Conservation (phyloP, 2,797 vertebrate species). For the Myotis planiceps region DNA sequence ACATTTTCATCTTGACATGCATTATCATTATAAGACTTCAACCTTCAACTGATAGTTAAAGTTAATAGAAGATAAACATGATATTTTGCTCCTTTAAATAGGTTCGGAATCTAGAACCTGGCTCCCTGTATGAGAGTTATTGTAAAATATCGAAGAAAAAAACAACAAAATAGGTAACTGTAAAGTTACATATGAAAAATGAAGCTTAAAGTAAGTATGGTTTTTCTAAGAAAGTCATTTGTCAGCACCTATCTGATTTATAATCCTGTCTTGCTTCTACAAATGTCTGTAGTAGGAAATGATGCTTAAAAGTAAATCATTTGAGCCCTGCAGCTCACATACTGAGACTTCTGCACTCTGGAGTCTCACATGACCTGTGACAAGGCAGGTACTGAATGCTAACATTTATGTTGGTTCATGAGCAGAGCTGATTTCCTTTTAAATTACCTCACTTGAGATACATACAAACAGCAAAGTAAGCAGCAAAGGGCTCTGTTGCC, state of each 20-base stretch:
- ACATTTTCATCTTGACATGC: background rate
- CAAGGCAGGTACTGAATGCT: constrained; percentile 38
- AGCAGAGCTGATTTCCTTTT: constrained; percentile 21
- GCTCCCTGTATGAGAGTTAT: background rate
- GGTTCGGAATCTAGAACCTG: background rate
- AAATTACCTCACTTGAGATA: constrained; percentile 59
- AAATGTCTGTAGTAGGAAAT: constrained; percentile 16
- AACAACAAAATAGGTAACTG: background rate
- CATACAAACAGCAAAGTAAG: constrained; percentile 15
- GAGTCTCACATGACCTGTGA: background rate
- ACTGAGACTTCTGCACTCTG: background rate
- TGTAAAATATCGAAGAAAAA: background rate
- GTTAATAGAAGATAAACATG: background rate
- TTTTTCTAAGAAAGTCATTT: constrained; percentile 46
- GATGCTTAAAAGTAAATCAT: background rate
- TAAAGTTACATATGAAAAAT: background rate
- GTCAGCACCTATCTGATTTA: constrained; percentile 36
- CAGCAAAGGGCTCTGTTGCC: constrained; percentile 29
- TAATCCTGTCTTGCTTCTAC: constrained; percentile 29
- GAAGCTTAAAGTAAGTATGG: background rate
- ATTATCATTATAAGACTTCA: background rate
- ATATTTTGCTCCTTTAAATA: background rate
- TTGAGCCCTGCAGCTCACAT: background rate
- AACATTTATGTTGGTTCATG: background rate
- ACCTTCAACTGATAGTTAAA: constrained; percentile 32